Conservation (phyloP, 1,140 invertebrate species). For the Diuraphis noxia region DNA sequence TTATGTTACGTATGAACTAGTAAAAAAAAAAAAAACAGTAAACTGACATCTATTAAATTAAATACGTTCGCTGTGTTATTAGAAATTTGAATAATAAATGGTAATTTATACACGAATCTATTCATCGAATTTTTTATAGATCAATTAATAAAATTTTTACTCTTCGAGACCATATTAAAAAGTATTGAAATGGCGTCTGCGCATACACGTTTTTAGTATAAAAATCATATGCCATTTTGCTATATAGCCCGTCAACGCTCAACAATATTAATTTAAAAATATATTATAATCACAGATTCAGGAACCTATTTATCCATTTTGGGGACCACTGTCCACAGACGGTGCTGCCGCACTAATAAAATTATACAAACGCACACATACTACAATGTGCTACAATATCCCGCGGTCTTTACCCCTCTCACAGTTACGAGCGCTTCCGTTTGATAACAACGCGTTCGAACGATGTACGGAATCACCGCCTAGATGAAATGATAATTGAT, state of each 20-base stretch:
- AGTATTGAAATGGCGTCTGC: neutral
- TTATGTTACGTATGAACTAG: no score
- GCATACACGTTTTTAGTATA: neutral
- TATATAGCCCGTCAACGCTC: neutral
- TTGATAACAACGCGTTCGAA: neutral
- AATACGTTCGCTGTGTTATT: neutral
- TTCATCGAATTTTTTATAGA: neutral
- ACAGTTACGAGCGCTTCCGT: neutral
- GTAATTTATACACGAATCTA: neutral
- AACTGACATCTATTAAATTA: no score
- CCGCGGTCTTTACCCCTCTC: neutral
- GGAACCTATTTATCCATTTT: neutral
- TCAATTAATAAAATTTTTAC: no score
- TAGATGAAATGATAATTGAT: constrained; percentile 4
- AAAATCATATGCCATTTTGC: neutral
- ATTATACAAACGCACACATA: neutral
- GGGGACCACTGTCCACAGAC: neutral
- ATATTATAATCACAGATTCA: neutral
- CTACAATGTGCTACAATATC: no score
- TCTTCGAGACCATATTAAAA: neutral
- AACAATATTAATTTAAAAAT: neutral
- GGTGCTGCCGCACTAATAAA: neutral
- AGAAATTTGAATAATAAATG: neutral
- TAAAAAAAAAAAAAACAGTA: no score
- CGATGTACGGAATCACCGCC: neutral